These are phyloP conservation scores for Holocentrus rufus DNA, from an alignment of 2,797 vertebrate species.

Conservation along the genomic window DNA sequence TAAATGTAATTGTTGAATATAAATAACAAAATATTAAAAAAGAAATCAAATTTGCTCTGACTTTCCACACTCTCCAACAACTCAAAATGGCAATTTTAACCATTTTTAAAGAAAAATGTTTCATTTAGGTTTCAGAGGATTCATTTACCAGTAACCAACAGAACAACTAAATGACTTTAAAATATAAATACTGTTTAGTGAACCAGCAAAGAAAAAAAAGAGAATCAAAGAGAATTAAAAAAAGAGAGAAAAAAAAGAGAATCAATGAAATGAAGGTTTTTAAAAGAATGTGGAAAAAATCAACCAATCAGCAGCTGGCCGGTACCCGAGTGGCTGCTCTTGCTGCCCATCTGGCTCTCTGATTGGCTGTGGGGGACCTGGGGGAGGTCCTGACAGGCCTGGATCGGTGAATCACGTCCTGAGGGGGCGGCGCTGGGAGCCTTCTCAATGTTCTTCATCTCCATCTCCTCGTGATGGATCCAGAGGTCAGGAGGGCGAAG, in stretches of 20 bases:
- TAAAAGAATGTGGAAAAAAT: neutral
- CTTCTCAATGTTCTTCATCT: conserved; percentile 96
- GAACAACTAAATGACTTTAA: no score
- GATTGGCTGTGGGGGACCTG: conserved; percentile 93
- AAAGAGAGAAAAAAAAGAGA: neutral
- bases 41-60: no score
- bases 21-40: no score
- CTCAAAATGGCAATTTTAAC: no score
- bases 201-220: no score
- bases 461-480: conserved; percentile 98
- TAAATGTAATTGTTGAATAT: no score
- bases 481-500: conserved; percentile 93
- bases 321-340: conserved; percentile 91
- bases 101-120: no score
- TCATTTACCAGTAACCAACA: no score
- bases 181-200: no score
- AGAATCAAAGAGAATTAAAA: no score
- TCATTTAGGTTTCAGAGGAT: no score
- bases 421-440: conserved; percentile 81
- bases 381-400: conserved; percentile 91
- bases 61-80: no score
- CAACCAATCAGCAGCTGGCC: neutral
- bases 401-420: conserved; percentile 86
- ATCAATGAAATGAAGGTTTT: neutral
- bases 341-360: conserved; percentile 92